Percentiles rank a stretch among this genome's conserved stretches.
Evolutionary conservation across 2,797 vertebrate genomes (phyloP).

Genomic region (Amazona ochrocephala): DNA sequence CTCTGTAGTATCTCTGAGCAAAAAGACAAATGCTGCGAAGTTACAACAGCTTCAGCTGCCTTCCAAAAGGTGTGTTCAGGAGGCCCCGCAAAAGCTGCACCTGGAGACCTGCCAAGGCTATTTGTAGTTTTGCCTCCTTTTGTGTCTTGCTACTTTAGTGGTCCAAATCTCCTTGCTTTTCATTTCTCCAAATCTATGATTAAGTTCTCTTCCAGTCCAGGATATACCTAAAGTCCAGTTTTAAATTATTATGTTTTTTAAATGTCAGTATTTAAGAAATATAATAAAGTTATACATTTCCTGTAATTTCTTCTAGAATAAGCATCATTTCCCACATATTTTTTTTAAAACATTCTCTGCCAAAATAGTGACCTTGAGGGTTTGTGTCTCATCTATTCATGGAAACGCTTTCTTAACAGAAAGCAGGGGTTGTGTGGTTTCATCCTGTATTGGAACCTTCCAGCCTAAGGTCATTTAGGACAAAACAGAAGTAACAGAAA

Average conservation of each 20-base stretch:
- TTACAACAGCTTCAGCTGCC: not conserved
- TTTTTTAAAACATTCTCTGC: not conserved
- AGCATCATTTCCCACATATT: not conserved
- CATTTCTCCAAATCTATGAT: slow-evolving; percentile 45
- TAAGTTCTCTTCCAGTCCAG: slow-evolving; percentile 21
- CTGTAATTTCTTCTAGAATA: slow-evolving; percentile 22
- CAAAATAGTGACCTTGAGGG: not conserved
- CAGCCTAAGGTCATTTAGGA: not conserved
- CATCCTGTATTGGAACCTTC: not conserved
- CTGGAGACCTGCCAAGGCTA: not conserved
- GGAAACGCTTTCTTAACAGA: not conserved
- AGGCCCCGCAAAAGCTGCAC: slow-evolving; percentile 11
- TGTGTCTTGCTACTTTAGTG: slow-evolving; percentile 29
- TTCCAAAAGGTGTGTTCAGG: slow-evolving; percentile 63
- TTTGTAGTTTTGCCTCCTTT: slow-evolving; percentile 46
- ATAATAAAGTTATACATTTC: not conserved
- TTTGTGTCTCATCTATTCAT: not conserved
- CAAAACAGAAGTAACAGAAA: not conserved
- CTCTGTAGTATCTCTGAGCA: slow-evolving; percentile 63
- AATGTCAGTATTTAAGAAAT: slow-evolving; percentile 57
- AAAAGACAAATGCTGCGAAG: slow-evolving; percentile 47
- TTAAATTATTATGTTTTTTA: not conserved
- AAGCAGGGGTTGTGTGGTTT: not conserved
- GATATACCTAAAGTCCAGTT: slow-evolving; percentile 45
- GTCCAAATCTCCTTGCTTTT: slow-evolving; percentile 55